Base-by-base conservation (phyloP, 2,113 vertebrate species). In the Arvicanthis niloticus region DNA sequence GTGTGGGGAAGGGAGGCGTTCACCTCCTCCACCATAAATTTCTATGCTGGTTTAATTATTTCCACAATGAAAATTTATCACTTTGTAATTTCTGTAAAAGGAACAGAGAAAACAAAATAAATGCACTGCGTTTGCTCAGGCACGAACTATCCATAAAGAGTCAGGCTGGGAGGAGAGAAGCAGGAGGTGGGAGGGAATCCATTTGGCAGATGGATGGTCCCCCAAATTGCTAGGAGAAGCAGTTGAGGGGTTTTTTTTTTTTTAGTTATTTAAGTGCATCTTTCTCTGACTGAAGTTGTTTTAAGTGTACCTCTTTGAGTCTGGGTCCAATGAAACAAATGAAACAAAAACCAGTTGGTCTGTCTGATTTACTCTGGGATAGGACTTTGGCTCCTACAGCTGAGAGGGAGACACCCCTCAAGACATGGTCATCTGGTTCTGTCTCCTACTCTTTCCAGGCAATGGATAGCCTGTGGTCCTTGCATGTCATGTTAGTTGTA, bases 61-160 rank as follows among this genome's bases (percentile, higher is more conserved):
- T 72, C 88, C 80, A 70, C 37, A 72, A 8, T 72, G 77, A 73
- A 67, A 70, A 95, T 94, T 96, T 82, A 73, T 89, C 95, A 89
- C 34, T 42, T 78, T 91, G 53, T n/a, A 91, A 91, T 67, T 93
- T 94, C 92, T 53, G 29, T 70, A 93, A 94, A 95, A 77, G 82
- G n/a, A 87, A 26, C 5, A 89, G 72, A 86, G 77, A 34, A 91
- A 93, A 91, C n/a, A 91, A 94, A 87, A 93, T 87, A 91, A 94
- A 78, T 67, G 72, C 81, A 72, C n/a, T 37, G 7, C 3, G 7
- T 51, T 76, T 1, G 51, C 4, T 1, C 4, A 11, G 60, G 73
- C 93, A 53, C 82, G 85, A 24, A 48, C 51, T 67, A 82, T 93
- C 84, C 78, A 73, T 60, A 91, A 91, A 89, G 37, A 91, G 22